These are phyloP conservation scores for Felis catus DNA, from an alignment of 2,113 vertebrate species.

Conservation along the genomic window DNA sequence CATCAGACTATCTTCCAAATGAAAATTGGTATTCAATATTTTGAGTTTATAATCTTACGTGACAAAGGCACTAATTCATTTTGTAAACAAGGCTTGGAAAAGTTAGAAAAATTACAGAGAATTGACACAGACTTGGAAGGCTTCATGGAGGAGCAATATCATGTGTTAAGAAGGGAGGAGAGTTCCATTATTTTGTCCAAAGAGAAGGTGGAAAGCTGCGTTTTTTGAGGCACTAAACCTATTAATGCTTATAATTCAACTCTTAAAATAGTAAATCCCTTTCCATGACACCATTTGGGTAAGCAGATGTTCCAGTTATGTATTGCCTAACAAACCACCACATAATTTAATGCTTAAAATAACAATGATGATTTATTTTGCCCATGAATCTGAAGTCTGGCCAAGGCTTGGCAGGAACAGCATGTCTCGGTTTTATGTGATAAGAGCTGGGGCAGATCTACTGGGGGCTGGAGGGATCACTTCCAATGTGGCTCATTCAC, in stretches of 20 bases:
- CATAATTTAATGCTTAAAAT: constrained; percentile 54
- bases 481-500: not conserved
- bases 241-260: constrained; percentile 21
- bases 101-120: constrained; percentile 3
- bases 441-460: not conserved
- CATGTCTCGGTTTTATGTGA: not conserved
- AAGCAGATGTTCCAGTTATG: constrained; percentile 51
- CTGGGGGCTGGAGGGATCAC: not conserved
- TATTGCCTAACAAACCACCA: constrained; percentile 56
- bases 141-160: not conserved
- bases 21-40: constrained; percentile 40
- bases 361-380: constrained; percentile 44
- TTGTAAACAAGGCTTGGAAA: constrained; percentile 16
- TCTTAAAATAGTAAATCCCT: constrained; percentile 45
- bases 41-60: constrained; percentile 34
- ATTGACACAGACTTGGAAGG: not conserved
- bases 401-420: not conserved
- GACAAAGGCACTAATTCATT: constrained; percentile 11
- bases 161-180: not conserved
- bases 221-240: not conserved
- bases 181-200: not conserved
- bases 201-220: not conserved
- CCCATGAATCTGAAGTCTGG: not conserved
- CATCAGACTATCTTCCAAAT: constrained; percentile 47
- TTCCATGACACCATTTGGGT: not conserved